Conservation (phyloP, 1,140 invertebrate genomes). For the Aphaenogaster rudis region DNA sequence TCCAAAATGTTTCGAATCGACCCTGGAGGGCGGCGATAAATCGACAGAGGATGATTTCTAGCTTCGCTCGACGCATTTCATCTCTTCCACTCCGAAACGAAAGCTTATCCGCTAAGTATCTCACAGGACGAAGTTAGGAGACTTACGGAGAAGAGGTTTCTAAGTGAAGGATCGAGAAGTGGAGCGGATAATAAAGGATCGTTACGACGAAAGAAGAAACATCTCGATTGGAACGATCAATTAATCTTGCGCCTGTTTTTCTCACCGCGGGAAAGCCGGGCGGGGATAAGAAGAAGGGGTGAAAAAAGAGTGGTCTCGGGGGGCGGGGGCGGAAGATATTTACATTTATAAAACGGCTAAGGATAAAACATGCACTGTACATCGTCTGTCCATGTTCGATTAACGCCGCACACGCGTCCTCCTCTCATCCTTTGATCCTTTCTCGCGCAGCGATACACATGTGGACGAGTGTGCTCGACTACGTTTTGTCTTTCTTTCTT, state of each 20-base stretch:
- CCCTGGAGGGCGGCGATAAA: constrained; percentile 5
- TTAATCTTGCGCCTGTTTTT: constrained; percentile 46
- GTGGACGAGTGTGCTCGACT: constrained; percentile 63
- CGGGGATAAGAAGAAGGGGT: constrained; percentile 15
- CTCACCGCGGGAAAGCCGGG: constrained; percentile 54
- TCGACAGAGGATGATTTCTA: constrained; percentile 31
- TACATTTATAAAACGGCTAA: constrained; percentile 84
- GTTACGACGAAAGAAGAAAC: constrained; percentile 63
- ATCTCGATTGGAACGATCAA: constrained; percentile 66
- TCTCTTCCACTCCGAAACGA: constrained; percentile 49
- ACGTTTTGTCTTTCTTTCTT: constrained; percentile 44
- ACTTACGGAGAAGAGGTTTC: constrained; percentile 14
- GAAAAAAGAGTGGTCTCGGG: constrained; percentile 32
- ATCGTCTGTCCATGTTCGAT: constrained; percentile 77
- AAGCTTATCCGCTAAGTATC: constrained; percentile 70
- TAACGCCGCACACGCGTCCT: constrained; percentile 71
- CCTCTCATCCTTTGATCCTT: constrained; percentile 58
- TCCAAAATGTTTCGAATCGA: constrained; percentile 13
- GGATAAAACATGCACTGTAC: constrained; percentile 85
- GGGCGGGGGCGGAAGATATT: constrained; percentile 78
- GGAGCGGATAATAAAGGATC: constrained; percentile 41
- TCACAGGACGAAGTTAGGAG: constrained; percentile 52
- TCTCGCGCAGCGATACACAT: constrained; percentile 70
- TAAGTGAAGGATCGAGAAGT: background rate
- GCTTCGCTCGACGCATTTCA: constrained; percentile 26